A percentile compares a stretch with the other conserved stretches of the same genome.
These are phyloP conservation scores for Petroica traversi DNA, from an alignment of 2,113 vertebrate species.

Conservation along the genomic window DNA sequence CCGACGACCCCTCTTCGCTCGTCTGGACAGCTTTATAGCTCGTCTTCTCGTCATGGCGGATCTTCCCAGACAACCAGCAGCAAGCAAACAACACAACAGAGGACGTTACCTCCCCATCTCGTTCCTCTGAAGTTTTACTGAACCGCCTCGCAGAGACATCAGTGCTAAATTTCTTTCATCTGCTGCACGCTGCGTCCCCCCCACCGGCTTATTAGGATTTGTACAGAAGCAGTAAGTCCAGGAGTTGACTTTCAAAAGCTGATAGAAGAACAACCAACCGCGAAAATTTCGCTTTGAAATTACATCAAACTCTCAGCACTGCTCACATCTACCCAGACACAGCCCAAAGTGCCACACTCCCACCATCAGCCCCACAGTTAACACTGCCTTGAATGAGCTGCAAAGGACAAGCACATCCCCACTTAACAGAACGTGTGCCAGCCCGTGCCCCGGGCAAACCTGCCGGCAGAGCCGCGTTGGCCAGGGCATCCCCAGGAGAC, in stretches of 20 bases:
- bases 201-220: not conserved
- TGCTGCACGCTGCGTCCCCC: not conserved
- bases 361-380: not conserved
- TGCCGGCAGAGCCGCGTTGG: accelerated
- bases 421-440: not conserved
- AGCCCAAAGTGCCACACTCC: not conserved
- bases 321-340: not conserved
- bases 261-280: not conserved
- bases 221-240: not conserved
- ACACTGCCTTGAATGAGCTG: not conserved
- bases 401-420: not conserved
- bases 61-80: conserved; percentile 76
- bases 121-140: conserved; percentile 25
- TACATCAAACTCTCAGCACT: not conserved
- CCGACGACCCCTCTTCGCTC: conserved; percentile 83
- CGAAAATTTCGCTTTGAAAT: not conserved
- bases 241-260: conserved; percentile 22
- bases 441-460: not conserved
- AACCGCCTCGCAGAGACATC: conserved; percentile 33
- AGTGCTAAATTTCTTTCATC: not conserved
- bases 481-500: not conserved
- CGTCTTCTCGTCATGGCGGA: conserved; percentile 90
- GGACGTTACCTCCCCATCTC: conserved; percentile 64
- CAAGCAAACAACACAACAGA: conserved; percentile 79
- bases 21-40: conserved; percentile 91